Conservation (phyloP, 2,888 invertebrate genomes). For the Heteromyza rotundicornis region DNA sequence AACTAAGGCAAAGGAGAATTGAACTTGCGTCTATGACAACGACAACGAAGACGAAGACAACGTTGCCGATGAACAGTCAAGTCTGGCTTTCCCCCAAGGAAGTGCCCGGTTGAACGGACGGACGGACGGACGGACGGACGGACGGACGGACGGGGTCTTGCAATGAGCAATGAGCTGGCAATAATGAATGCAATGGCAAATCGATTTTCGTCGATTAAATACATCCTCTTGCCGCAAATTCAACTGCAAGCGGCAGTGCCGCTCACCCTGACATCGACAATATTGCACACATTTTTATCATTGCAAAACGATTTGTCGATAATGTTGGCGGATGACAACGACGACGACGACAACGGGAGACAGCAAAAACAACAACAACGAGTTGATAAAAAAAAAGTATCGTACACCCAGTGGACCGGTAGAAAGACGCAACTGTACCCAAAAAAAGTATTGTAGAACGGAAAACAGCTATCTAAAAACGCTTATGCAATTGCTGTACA, state of each 20-base stretch:
- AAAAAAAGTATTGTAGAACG: neutral
- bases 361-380: neutral
- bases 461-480: neutral
- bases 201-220: constrained; percentile 25
- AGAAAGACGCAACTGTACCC: no score
- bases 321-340: neutral
- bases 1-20: neutral
- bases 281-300: constrained; percentile 28
- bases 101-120: no score
- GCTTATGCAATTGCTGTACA: neutral
- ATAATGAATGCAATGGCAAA: constrained; percentile 31
- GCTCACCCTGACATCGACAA: constrained; percentile 16
- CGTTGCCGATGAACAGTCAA: no score
- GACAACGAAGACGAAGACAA: neutral
- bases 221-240: constrained; percentile 1
- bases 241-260: neutral
- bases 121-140: neutral
- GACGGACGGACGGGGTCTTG: no score
- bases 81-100: no score
- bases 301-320: constrained; percentile 35
- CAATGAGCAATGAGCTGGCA: constrained; percentile 19
- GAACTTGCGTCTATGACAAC: no score
- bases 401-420: no score
- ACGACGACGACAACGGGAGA: neutral
- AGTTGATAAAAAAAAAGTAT: neutral